Base-by-base conservation (phyloP, 2,888 invertebrate species). In the Drosophila yooni region DNA sequence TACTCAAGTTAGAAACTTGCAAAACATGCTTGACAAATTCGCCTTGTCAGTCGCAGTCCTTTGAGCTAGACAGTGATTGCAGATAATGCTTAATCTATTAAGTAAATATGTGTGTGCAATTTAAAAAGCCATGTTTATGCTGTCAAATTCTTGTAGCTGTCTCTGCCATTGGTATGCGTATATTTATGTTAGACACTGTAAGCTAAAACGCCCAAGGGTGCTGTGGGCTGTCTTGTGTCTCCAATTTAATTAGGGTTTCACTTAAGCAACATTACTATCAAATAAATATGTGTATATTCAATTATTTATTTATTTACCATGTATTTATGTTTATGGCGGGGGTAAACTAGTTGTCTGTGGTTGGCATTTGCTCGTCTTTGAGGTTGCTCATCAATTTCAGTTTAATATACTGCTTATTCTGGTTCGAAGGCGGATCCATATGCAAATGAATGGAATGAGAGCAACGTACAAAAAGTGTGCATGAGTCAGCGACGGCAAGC, bases 341-440 rank as follows among this genome's bases (percentile, higher is more conserved):
- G 29, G 15, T 8, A 7, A 25, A 34, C 25, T 18, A 34, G 34
- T 53, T 60, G 21, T 21, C 18, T 31, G 36, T 13, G 13, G 56
- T 34, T 53, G 70, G 64, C 74, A 70, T 67, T 79, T 77, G 70
- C 66, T 36, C 53, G 64, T 59, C 70, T 63, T 51, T 58, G 68
- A 81, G 68, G 72, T 46, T 53, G 64, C 69, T 53, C 56, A 74
- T 84, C 89, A 84, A 89, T 86, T 84, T 74, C 11, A 54, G 61
- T 64, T 83, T 77, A 84, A 79, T 57, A 3, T 15, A 21, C 29
- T 71, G 81, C 73, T 76, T 68, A 71, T 76, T 71, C 62, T 51
- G 64, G 52, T 61, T 27, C 18, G 48, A 56, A 53, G 51, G 61
- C 69, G 65, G 51, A 75, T 64, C 79, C 79, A 64, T 67, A 76